phyloP scores from a whole-genome alignment of 2,888 invertebrate genomes.

The Phoenoteleia sp. region DNA sequence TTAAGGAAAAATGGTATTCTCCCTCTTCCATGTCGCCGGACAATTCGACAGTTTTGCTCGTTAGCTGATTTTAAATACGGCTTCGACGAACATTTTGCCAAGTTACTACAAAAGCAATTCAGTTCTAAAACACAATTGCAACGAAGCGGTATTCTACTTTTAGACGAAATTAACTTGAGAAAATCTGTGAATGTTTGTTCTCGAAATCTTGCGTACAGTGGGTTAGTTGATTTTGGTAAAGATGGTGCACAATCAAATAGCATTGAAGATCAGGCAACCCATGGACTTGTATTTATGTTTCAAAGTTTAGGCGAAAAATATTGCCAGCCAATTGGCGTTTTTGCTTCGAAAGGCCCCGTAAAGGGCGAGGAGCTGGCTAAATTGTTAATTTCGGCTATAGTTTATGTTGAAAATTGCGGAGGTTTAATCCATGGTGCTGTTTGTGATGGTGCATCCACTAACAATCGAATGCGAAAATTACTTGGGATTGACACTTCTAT shows the following conservation, averaged over 20 bases:
- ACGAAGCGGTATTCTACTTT: conserved; percentile 57
- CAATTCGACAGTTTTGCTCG: conserved; percentile 63
- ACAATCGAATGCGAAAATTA: conserved; percentile 39
- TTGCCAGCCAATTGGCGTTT: conserved; percentile 72
- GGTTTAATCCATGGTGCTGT: conserved; percentile 43
- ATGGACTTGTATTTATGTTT: conserved; percentile 69
- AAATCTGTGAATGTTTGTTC: conserved; percentile 64
- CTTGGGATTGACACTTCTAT: conserved; percentile 14
- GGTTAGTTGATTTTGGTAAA: conserved; percentile 71
- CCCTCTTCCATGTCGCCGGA: conserved; percentile 68
- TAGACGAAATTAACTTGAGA: conserved; percentile 72
- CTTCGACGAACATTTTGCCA: conserved; percentile 67
- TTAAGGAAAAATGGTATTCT: conserved; percentile 65
- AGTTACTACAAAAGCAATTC: conserved; percentile 59
- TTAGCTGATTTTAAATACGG: conserved; percentile 59
- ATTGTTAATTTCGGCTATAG: conserved; percentile 45
- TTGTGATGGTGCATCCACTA: conserved; percentile 49
- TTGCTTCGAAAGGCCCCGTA: conserved; percentile 70
- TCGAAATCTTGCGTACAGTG: conserved; percentile 64
- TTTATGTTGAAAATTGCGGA: conserved; percentile 52
- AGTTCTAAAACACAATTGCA: conserved; percentile 37
- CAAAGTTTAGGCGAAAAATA: conserved; percentile 64
- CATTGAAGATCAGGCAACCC: conserved; percentile 57
- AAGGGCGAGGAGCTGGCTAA: conserved; percentile 60
- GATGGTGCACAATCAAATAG: conserved; percentile 45